Evolutionary conservation across 2,113 vertebrate genomes (phyloP), one percentile per base, ranked within the genome.

Genomic region (Hemicordylus capensis): DNA sequence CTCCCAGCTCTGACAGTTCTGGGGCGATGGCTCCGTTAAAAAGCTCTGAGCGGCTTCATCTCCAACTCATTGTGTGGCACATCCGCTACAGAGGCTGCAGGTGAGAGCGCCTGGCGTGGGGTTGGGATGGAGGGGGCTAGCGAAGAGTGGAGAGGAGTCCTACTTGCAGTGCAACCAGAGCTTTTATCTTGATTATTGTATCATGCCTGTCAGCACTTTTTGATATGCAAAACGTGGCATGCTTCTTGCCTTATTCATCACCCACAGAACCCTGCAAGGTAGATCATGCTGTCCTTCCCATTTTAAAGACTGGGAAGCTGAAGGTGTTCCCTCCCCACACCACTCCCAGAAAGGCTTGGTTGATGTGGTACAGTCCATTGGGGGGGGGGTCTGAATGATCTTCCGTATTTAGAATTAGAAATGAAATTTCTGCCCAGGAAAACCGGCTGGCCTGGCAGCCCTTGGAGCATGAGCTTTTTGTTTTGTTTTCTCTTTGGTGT

Each of bases 51-150:
- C 80, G 70, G 7, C 83, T 58, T 69, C 63, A 17, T 83, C 84
- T 80, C 92, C 87, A 92, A 94, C 93, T 93, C 94, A 94, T 92
- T 94, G 93, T 94, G 92, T 85, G 84, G 54, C 24, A 70, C 84
- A 73, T 80, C 84, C 42, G 17, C 67, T 72, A 51, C 42, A 88
- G 85, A 93, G 90, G 93, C 94, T 93, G 93, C 93, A 87, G 93
- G 87, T 28, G 76, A 85, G 66, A 51, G 56, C 76, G 37, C 2
- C 37, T 39, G n/a, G 37, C 56, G 58, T 19, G 46, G 39, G 56
- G 54, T 19, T 63, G 81, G 39, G 61, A 34, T 31, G 28, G 67
- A n/a, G 39, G 42, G 22, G 28, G 56, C 12, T 42, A 26, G 28
- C n/a, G 19, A 19, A 4, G 46, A 4, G 34, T 10, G 63, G 28